A percentile compares a stretch with the other conserved stretches of the same genome.
phyloP scores from a whole-genome alignment of 2,797 vertebrate species.

The Hephaestus fuliginosus region DNA sequence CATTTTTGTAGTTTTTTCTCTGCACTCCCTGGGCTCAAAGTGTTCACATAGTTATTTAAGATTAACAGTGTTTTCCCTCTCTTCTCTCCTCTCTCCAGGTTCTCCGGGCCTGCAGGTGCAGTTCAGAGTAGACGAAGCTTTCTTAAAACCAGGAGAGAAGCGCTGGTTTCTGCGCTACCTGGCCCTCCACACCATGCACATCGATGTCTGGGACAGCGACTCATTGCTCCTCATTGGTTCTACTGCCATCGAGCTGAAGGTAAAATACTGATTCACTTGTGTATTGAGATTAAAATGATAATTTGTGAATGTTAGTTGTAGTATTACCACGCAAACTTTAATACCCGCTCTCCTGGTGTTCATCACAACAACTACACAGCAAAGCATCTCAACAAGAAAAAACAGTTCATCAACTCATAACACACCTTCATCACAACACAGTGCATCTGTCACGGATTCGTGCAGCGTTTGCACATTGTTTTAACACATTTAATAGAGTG shows the following conservation, averaged over 20 bases:
- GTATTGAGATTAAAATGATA: neutral
- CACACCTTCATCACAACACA: neutral
- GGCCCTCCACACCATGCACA: conserved; percentile 90
- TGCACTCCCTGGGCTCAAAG: too few relatives aligned
- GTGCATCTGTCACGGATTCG: conserved; percentile 21
- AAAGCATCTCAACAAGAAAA: neutral
- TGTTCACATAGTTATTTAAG: neutral
- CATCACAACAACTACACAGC: neutral
- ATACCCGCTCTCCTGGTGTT: neutral
- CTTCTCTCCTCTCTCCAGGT: conserved; percentile 73
- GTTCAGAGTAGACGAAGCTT: conserved; percentile 88
- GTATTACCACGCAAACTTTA: neutral
- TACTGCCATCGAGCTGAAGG: conserved; percentile 91
- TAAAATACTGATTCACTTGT: conserved; percentile 57
- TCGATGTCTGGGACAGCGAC: conserved; percentile 95
- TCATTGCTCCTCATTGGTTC: conserved; percentile 94
- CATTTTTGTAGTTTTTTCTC: neutral
- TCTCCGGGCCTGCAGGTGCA: conserved; percentile 90
- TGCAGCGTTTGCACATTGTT: conserved; percentile 17
- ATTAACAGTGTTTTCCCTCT: neutral
- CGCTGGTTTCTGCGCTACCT: conserved; percentile 92
- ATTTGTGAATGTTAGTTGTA: neutral
- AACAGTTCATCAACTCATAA: neutral
- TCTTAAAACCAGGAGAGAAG: conserved; percentile 89
- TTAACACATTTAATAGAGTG: conserved; percentile 25